Percentiles rank a stretch among this genome's conserved stretches.
phyloP scores from a whole-genome alignment of 2,113 vertebrate genomes.

The Eolophus roseicapilla region DNA sequence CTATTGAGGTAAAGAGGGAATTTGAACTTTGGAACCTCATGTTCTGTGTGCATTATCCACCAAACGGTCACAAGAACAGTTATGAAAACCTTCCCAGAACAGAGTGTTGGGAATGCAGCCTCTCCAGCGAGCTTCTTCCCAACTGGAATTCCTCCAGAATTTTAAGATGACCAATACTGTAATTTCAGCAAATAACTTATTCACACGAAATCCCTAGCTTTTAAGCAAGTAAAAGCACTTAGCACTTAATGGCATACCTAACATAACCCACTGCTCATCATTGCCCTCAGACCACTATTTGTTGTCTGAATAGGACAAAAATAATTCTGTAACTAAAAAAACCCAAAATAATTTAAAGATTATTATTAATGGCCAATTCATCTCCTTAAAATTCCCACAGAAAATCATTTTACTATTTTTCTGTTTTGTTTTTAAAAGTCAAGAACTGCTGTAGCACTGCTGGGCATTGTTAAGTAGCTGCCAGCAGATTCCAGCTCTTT shows the following conservation, averaged over 20 bases:
- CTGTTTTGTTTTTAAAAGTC: too few species aligned
- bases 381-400: background rate
- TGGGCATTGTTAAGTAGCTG: background rate
- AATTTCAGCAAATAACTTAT: background rate
- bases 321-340: background rate
- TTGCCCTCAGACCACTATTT: background rate
- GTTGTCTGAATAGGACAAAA: background rate
- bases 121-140: background rate
- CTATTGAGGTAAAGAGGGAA: background rate
- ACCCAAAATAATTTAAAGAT: background rate
- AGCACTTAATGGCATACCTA: background rate
- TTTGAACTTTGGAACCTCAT: background rate
- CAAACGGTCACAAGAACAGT: fast-evolving
- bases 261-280: background rate
- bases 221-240: background rate
- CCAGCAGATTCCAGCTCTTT: background rate
- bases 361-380: background rate
- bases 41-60: background rate
- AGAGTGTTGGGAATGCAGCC: fast-evolving
- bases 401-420: background rate
- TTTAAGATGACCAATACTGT: background rate
- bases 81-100: background rate
- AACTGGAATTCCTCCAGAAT: background rate
- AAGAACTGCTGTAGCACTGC: background rate
- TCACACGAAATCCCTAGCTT: background rate